Conservation (phyloP, 1,140 invertebrate species). For the Helicoverpa armigera region DNA sequence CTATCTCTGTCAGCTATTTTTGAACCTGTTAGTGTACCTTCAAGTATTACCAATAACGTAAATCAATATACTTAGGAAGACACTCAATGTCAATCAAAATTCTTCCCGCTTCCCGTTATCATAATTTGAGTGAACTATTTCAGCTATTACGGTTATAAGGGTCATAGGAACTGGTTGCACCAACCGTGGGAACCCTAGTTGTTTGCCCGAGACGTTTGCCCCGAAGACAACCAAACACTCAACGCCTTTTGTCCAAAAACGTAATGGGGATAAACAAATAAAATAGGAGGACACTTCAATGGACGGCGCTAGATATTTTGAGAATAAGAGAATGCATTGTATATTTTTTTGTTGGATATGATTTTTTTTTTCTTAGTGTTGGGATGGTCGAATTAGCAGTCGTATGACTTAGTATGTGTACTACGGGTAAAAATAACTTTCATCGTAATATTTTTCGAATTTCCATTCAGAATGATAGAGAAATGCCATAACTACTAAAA, state of each 20-base stretch:
- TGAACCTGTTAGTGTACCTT: not conserved
- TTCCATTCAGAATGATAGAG: no score
- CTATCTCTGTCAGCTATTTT: no score
- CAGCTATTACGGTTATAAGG: slow-evolving; percentile 41
- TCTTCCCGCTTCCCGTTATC: slow-evolving; percentile 41
- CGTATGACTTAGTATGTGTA: no score
- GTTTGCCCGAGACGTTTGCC: slow-evolving; percentile 77
- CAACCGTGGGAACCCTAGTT: slow-evolving; percentile 74
- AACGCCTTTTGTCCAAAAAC: slow-evolving; percentile 83
- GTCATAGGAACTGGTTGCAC: slow-evolving; percentile 42
- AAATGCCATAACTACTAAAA: no score
- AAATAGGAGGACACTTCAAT: slow-evolving; percentile 67
- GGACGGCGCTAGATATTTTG: slow-evolving; percentile 70
- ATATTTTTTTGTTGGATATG: slow-evolving; percentile 19
- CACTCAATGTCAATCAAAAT: slow-evolving; percentile 17
- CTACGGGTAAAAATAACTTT: no score
- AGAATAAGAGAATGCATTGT: slow-evolving; percentile 50
- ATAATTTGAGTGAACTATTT: slow-evolving; percentile 47
- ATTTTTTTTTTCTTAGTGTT: not conserved
- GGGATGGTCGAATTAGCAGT: not conserved
- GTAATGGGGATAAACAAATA: slow-evolving; percentile 85
- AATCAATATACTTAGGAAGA: not conserved
- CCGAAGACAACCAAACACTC: slow-evolving; percentile 80
- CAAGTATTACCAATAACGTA: not conserved
- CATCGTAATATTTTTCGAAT: no score